phyloP scores from a whole-genome alignment of 2,113 vertebrate genomes.

The Manacus vitellinus region DNA sequence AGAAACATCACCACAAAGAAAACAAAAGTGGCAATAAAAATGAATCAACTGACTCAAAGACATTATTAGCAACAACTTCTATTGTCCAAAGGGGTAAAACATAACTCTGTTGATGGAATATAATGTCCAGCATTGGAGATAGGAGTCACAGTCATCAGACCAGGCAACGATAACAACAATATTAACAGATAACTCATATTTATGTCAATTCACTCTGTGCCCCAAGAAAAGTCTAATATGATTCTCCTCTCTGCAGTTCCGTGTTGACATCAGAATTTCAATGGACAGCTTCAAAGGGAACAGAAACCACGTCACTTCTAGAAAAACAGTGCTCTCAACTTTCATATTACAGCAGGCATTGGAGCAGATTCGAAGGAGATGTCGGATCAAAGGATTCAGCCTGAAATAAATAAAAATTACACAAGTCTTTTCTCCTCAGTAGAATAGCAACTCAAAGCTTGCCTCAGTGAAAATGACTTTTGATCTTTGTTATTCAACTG shows the following conservation, averaged over 20 bases:
- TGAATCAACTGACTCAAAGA: background rate
- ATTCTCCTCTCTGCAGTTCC: background rate
- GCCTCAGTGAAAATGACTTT: background rate
- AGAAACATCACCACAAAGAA: background rate
- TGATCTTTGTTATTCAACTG: background rate
- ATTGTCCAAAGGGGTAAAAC: background rate
- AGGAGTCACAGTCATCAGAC: background rate
- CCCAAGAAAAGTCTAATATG: background rate
- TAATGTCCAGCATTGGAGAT: background rate
- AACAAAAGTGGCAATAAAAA: conserved; percentile 17
- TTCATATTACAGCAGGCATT: background rate
- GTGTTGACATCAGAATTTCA: background rate
- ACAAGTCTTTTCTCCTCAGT: background rate
- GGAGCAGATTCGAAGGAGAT: background rate
- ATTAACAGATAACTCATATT: conserved; percentile 56
- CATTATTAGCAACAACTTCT: background rate
- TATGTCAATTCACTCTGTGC: background rate
- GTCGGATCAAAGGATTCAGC: background rate
- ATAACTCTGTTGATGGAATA: background rate
- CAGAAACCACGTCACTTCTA: background rate
- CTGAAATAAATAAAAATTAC: background rate
- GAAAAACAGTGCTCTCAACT: background rate
- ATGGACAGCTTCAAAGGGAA: background rate
- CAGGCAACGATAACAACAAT: background rate
- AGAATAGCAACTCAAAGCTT: background rate